Evolutionary conservation across 2,888 invertebrate species (phyloP), one percentile per base, ranked within the genome.

Genomic region (Nephrocerus scutellatus): DNA sequence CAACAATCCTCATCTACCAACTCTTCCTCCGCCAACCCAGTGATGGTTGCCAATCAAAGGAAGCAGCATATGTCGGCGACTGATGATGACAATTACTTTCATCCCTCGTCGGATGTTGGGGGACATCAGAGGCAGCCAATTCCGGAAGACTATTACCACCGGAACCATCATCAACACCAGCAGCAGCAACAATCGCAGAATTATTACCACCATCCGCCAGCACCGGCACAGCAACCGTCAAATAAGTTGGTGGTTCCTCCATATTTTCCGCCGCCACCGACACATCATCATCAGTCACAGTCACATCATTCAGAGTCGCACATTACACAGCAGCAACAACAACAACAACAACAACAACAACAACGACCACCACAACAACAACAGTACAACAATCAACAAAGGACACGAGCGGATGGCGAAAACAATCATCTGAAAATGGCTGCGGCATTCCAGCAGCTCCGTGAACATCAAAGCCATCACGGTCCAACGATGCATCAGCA

Each of bases 331-430:
- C 45, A 30, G 5, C 30, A 31, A 16, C 45, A 46, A 10, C 46
- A 39, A 16, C 47, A 31, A 52, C 40, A 45, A 36, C 32, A 20
- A 37, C 48, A 36, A 23, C 48, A 37, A 33, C 47, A 28, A 25
- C 24, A 25, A 26, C 41, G 23, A 8, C 33, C 37, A 7, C 40
- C 40, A 15, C 47, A 44, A 25, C 51, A 51, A n/a, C 51, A 50
- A 26, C 51, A 53, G 8, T 55, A 53, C 26, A 56, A 50, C 41
- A 37, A 48, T 16, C 55, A 54, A 26, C 54, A 53, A 40, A 55
- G 60, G 43, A 60, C 60, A 25, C 54, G 53, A 41, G 60, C 59
- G 18, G 60, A 60, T 49, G 60, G 60, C 34, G 60, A 58, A 42
- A 49, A 60, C 18, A 51, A 53, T 44, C 49, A 49, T 13, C 6